Evolutionary conservation across 2,888 invertebrate species (phyloP).

Genomic region (Drosophila mayaguana): DNA sequence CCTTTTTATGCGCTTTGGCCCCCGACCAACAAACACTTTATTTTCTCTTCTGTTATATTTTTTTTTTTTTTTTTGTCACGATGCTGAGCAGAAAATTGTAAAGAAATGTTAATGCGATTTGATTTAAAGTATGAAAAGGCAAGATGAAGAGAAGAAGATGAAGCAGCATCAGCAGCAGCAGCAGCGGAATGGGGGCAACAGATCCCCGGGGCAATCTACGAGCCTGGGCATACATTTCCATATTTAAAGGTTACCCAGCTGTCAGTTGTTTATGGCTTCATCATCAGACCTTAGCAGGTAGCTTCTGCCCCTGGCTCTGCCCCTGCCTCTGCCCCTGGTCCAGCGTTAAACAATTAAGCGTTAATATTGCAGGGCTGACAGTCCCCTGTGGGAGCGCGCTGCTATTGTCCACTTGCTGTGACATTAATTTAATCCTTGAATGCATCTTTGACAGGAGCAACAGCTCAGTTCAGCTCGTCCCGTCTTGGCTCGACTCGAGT

Average conservation of each 20-base stretch:
- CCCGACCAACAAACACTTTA: constrained; percentile 74
- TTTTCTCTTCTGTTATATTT: constrained; percentile 34
- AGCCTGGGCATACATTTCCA: constrained; percentile 72
- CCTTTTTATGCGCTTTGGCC: constrained; percentile 78
- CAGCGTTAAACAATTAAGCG: constrained; percentile 72
- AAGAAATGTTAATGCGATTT: constrained; percentile 81
- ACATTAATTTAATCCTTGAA: constrained; percentile 81
- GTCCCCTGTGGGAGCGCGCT: constrained; percentile 17
- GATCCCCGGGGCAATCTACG: constrained; percentile 56
- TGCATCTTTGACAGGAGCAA: constrained; percentile 75
- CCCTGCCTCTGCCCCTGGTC: background rate
- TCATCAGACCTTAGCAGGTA: constrained; percentile 44
- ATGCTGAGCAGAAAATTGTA: constrained; percentile 76
- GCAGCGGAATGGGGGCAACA: constrained; percentile 14
- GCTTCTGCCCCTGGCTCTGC: background rate
- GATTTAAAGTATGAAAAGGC: constrained; percentile 78
- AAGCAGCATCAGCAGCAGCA: background rate
- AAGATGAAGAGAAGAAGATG: constrained; percentile 30
- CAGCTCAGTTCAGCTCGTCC: constrained; percentile 5
- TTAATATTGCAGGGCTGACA: constrained; percentile 55
- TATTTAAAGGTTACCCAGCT: constrained; percentile 68
- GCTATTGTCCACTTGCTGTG: constrained; percentile 77
- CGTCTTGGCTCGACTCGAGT: background rate
- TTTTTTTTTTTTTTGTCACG: constrained; percentile 64
- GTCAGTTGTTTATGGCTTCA: constrained; percentile 71